Evolutionary conservation across 1,140 invertebrate genomes (phyloP).

Genomic region (Ephestia elutella): DNA sequence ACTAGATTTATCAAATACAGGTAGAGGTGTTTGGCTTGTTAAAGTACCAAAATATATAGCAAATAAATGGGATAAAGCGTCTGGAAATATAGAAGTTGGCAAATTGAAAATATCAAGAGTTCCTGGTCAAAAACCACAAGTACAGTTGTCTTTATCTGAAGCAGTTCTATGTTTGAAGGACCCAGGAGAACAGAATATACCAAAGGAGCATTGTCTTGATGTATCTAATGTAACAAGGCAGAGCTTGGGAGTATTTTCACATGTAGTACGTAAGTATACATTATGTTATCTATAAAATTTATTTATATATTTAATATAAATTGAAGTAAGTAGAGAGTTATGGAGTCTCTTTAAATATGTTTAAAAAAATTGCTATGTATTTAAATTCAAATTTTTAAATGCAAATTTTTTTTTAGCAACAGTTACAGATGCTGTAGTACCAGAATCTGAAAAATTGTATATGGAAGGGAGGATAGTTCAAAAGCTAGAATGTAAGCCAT

Average conservation of each 20-base stretch:
- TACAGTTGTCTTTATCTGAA: conserved; percentile 75
- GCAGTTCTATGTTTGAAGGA: conserved; percentile 82
- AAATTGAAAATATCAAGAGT: conserved; percentile 75
- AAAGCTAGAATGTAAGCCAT: conserved; percentile 93
- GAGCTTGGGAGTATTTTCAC: conserved; percentile 92
- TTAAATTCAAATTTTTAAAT: too few relatives aligned
- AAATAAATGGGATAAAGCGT: conserved; percentile 90
- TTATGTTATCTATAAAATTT: too few relatives aligned
- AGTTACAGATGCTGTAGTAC: conserved; percentile 78
- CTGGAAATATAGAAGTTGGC: conserved; percentile 77
- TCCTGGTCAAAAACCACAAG: conserved; percentile 75
- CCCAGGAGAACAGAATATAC: conserved; percentile 81
- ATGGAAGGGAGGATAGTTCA: conserved; percentile 96
- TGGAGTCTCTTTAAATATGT: not conserved
- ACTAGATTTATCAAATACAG: conserved; percentile 91
- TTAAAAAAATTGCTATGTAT: too few relatives aligned
- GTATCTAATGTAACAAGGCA: conserved; percentile 91
- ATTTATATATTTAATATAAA: too few relatives aligned
- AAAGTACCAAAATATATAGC: conserved; percentile 98
- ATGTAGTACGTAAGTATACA: conserved; percentile 82
- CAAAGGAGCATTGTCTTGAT: conserved; percentile 92
- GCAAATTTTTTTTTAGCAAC: conserved; percentile 63
- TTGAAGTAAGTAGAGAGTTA: not conserved
- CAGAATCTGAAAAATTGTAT: conserved; percentile 87
- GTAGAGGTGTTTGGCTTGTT: conserved; percentile 94